A percentile compares a stretch with the other conserved stretches of the same genome.
Conservation (phyloP, 2,888 invertebrate genomes). For the Cerceris ruficornis region DNA sequence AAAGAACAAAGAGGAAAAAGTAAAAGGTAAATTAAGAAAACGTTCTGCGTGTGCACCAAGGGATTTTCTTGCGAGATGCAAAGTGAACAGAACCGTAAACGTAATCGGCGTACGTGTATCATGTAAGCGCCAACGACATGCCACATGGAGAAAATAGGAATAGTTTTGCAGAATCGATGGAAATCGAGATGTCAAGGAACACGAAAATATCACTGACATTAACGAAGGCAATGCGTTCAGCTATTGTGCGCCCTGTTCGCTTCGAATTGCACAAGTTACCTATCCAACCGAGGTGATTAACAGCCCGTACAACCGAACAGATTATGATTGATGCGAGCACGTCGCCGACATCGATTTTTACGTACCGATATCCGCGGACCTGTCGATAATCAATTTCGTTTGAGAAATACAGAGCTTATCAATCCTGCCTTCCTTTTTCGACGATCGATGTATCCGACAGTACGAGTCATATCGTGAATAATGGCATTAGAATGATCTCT, state of each 20-base stretch:
- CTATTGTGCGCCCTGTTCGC: slow-evolving; percentile 19
- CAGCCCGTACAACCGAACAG: slow-evolving; percentile 26
- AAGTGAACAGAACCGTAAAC: too few species aligned
- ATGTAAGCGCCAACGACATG: too few species aligned
- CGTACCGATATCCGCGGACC: slow-evolving; percentile 16
- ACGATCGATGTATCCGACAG: slow-evolving; percentile 26
- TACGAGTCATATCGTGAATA: slow-evolving; percentile 16
- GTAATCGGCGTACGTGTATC: too few species aligned
- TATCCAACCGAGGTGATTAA: slow-evolving; percentile 35
- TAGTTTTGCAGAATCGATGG: neutral
- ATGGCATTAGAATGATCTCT: slow-evolving; percentile 3
- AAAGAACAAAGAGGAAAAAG: too few species aligned
- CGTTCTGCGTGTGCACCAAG: too few species aligned
- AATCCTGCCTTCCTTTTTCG: slow-evolving; percentile 22
- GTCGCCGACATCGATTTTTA: slow-evolving; percentile 44
- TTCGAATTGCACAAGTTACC: neutral
- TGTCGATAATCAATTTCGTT: slow-evolving; percentile 51
- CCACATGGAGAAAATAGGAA: too few species aligned
- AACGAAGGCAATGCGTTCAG: slow-evolving; percentile 12
- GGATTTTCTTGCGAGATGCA: too few species aligned
- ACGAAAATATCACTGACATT: slow-evolving; percentile 7
- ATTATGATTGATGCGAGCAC: slow-evolving; percentile 56
- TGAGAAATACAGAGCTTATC: slow-evolving; percentile 18
- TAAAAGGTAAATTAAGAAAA: too few species aligned
- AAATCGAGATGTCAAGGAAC: neutral